These are phyloP conservation scores for Drosophila insularis DNA, from an alignment of 1,140 invertebrate species.

Conservation along the genomic window DNA sequence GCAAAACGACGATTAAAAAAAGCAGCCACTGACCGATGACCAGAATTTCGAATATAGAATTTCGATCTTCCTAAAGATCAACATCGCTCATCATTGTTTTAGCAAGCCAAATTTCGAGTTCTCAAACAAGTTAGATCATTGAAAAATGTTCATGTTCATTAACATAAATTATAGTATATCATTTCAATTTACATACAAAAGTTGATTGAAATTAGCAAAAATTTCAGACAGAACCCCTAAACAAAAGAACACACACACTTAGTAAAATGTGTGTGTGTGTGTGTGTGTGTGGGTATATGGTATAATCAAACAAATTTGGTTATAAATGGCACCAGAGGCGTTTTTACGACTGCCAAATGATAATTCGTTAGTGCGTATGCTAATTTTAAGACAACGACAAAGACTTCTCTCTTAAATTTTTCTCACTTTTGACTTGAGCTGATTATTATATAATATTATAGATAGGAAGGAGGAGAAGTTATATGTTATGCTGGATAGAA, in stretches of 20 bases:
- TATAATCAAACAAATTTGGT: slow-evolving; percentile 53
- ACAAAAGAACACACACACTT: slow-evolving; percentile 15
- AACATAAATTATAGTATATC: slow-evolving; percentile 56
- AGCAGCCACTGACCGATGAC: slow-evolving; percentile 11
- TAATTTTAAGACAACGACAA: slow-evolving; percentile 46
- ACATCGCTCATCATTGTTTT: neutral
- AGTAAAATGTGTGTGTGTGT: neutral
- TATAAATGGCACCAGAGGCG: slow-evolving; percentile 43
- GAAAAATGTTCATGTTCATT: slow-evolving; percentile 61
- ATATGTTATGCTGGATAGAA: slow-evolving; percentile 35
- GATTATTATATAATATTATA: slow-evolving; percentile 68
- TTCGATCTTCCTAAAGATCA: slow-evolving; percentile 1
- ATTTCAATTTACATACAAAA: slow-evolving; percentile 67
- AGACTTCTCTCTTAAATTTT: slow-evolving; percentile 39
- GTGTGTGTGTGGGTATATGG: slow-evolving; percentile 20
- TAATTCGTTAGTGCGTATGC: slow-evolving; percentile 65
- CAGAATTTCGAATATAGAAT: neutral
- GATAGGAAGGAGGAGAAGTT: slow-evolving; percentile 9
- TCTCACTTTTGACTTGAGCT: slow-evolving; percentile 51
- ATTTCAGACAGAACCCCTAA: slow-evolving; percentile 15
- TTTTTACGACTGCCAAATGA: slow-evolving; percentile 45
- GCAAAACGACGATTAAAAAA: slow-evolving; percentile 10
- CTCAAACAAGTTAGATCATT: slow-evolving; percentile 61
- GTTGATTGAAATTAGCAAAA: slow-evolving; percentile 49
- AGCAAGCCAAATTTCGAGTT: neutral